Base-by-base conservation (phyloP, 2,888 invertebrate genomes). In the Drosophila neotestacea region DNA sequence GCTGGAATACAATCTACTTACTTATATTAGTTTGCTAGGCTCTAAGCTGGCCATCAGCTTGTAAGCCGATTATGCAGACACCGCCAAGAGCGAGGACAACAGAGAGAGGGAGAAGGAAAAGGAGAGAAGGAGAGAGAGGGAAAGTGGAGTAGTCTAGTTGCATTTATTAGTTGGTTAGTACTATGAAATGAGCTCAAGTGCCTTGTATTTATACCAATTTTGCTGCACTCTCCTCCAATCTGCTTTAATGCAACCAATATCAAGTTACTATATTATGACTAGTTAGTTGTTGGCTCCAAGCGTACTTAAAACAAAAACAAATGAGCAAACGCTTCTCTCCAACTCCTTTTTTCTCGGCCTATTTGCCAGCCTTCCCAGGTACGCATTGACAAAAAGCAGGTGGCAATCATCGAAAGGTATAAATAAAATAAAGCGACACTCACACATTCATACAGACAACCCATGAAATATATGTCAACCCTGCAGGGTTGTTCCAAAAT, bases 401-500 rank as follows among this genome's bases (percentile, higher is more conserved):
- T 54, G 52, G 27, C 60, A 77, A 72, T 64, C 38, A 64, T 60
- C 67, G 64, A 41, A 32, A 28, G 47, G 48, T 73, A 76, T 73
- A 62, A 73, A 77, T 76, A 69, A 71, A 71, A 22, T 22, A 51
- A 41, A 46, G 22, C 55, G 22, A 13, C 39, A 47, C 30, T 32
- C 28, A 16, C 38, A 41, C 48, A 32, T n/a, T 10, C 54, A 39
- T 22, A 13, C 55, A 58, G 3, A 11, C 16, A 39, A 13, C 30
- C 46, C n/a, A 22, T 44, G 28, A 38, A 56, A 22, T 32, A 32
- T 7, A 69, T 65, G 63, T 55, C 73, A 68, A 36, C 52, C 58
- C 58, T 39, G 58, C 51, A 52, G 48, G 67, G 60, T 6, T 64
- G 63, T 32, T 54, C 44, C 52, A 73, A 73, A 78, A 81, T 81